Percentiles rank a stretch among this genome's conserved stretches.
These are phyloP conservation scores for Gymnoscelis rufifasciata DNA, from an alignment of 2,888 invertebrate genomes.

Conservation along the genomic window DNA sequence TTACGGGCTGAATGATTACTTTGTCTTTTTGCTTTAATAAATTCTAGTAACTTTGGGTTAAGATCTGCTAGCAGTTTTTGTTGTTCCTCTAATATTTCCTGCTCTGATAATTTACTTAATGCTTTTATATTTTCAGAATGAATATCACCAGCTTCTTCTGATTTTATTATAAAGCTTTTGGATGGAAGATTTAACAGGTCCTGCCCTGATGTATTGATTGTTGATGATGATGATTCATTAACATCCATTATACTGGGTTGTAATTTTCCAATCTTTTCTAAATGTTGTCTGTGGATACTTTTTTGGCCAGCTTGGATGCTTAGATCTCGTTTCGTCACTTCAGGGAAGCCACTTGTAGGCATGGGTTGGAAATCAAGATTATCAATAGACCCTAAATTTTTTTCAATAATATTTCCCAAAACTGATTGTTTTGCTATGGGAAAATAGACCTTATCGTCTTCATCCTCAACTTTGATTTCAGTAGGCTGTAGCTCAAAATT, in stretches of 20 bases:
- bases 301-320: slow-evolving; percentile 43
- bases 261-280: slow-evolving; percentile 36
- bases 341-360: slow-evolving; percentile 73
- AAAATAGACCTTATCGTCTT: slow-evolving; percentile 67
- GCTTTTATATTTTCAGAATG: slow-evolving; percentile 86
- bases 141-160: slow-evolving; percentile 77
- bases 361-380: slow-evolving; percentile 42
- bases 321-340: slow-evolving; percentile 60
- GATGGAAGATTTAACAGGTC: slow-evolving; percentile 38
- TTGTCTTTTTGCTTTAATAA: slow-evolving; percentile 72
- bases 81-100: slow-evolving; percentile 87
- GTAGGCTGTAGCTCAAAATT: slow-evolving; percentile 34
- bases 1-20: slow-evolving; percentile 12
- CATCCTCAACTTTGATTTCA: slow-evolving; percentile 27
- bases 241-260: slow-evolving; percentile 44
- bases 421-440: slow-evolving; percentile 64
- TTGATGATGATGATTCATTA: slow-evolving; percentile 35
- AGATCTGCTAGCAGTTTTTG: slow-evolving; percentile 81
- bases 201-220: slow-evolving; percentile 2
- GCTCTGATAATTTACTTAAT: slow-evolving; percentile 83
- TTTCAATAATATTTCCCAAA: slow-evolving; percentile 80
- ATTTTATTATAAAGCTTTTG: slow-evolving; percentile 72
- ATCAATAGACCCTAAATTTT: slow-evolving; percentile 43
- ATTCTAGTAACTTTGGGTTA: slow-evolving; percentile 83
- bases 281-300: slow-evolving; percentile 73